Evolutionary conservation across 1,140 invertebrate species (phyloP).

Genomic region (Papilio dardanus): DNA sequence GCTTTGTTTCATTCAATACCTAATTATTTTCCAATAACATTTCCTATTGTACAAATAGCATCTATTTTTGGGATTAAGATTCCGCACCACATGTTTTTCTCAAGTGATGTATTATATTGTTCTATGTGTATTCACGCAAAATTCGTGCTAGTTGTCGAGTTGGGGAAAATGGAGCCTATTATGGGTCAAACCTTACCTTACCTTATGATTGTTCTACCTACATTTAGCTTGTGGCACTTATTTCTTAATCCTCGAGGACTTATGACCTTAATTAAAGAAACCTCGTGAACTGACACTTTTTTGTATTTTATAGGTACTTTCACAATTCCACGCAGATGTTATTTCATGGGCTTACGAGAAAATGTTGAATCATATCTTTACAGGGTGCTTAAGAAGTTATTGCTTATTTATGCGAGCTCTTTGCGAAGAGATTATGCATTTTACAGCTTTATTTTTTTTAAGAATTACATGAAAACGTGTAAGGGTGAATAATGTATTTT

Average conservation of each 20-base stretch:
- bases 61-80: neutral
- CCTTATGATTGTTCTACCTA: no score
- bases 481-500: neutral
- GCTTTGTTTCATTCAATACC: neutral
- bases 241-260: neutral
- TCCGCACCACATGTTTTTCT: neutral
- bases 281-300: neutral
- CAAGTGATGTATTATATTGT: neutral
- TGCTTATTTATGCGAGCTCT: slow-evolving; percentile 25
- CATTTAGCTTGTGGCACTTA: neutral
- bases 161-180: no score
- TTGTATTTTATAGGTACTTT: slow-evolving; percentile 6
- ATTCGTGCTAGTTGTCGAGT: no score
- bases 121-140: neutral
- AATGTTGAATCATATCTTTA: slow-evolving; percentile 24
- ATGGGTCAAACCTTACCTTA: no score
- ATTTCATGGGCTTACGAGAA: slow-evolving; percentile 7
- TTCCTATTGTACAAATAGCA: neutral
- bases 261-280: neutral
- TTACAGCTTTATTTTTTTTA: neutral
- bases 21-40: slow-evolving; percentile 15
- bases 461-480: neutral
- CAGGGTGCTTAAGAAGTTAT: slow-evolving; percentile 25
- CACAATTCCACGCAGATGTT: slow-evolving; percentile 6
- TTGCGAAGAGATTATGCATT: slow-evolving; percentile 22